Evolutionary conservation across 92 coral and sea anemone species (phyloP).

Genomic region (Epizoanthus illoricatus): DNA sequence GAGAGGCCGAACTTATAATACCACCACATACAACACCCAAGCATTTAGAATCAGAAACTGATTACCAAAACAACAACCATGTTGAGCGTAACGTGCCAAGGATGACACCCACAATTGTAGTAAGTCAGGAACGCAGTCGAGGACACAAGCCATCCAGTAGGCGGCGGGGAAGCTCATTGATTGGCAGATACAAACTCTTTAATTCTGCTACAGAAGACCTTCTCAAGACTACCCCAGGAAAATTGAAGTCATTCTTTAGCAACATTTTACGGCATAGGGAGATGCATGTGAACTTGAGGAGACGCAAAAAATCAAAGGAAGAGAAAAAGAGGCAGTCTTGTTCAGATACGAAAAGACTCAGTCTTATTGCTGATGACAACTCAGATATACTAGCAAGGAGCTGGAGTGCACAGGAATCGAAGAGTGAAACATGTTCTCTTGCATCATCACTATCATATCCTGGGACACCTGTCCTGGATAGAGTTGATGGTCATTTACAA

Average conservation of each 20-base stretch:
- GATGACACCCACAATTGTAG: slow-evolving; percentile 28
- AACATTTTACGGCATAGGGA: slow-evolving; percentile 65
- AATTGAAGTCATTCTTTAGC: slow-evolving; percentile 83
- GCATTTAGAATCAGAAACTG: slow-evolving; percentile 14
- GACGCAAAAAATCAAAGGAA: slow-evolving; percentile 17
- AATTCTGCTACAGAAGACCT: slow-evolving; percentile 89
- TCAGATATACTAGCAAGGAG: slow-evolving; percentile 1
- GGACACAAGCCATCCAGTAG: slow-evolving; percentile 55
- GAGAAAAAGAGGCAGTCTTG: slow-evolving; percentile 24
- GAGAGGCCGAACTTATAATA: not conserved
- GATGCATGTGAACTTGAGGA: slow-evolving; percentile 18
- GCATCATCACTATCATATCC: not conserved
- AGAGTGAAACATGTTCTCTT: not conserved
- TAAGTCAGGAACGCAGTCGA: slow-evolving; percentile 21
- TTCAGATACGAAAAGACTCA: slow-evolving; percentile 11
- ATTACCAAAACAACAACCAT: slow-evolving; percentile 16
- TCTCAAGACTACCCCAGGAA: slow-evolving; percentile 85
- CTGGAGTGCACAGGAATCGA: slow-evolving; percentile 7
- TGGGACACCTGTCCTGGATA: slow-evolving; percentile 8
- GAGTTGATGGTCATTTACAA: slow-evolving; percentile 3
- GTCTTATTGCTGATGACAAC: slow-evolving; percentile 20
- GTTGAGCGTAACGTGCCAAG: not conserved
- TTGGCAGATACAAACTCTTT: slow-evolving; percentile 84
- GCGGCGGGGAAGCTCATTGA: slow-evolving; percentile 69
- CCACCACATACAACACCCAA: slow-evolving; percentile 10